phyloP scores from a whole-genome alignment of 2,113 vertebrate species.

The Gnathonemus longibarbis region DNA sequence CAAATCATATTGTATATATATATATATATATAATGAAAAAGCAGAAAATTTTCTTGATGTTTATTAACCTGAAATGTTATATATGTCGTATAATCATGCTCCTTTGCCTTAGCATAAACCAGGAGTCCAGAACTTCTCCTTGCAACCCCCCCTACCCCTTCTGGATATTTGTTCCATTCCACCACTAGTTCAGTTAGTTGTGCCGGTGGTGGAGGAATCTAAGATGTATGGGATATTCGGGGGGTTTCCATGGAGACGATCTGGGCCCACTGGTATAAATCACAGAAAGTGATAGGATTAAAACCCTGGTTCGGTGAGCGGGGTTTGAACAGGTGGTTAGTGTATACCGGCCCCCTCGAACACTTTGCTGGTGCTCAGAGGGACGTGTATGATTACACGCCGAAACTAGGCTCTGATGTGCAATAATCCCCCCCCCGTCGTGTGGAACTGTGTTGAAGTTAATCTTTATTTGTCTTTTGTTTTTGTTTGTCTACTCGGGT shows the following conservation, averaged over 20 bases:
- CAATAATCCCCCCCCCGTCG: background rate
- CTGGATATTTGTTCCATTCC: background rate
- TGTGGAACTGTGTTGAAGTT: background rate
- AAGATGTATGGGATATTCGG: background rate
- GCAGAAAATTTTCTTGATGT: conserved; percentile 26
- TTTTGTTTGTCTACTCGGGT: background rate
- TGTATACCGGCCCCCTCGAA: background rate
- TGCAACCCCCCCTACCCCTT: background rate
- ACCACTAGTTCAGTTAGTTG: background rate
- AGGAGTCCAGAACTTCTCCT: background rate
- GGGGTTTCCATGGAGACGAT: background rate
- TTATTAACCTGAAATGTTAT: conserved; percentile 1
- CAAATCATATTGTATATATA: conserved; percentile 25
- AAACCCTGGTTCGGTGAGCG: background rate
- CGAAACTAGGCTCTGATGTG: conserved; percentile 27
- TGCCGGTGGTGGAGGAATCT: background rate
- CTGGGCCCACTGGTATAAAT: background rate
- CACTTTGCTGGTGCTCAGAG: too few species aligned
- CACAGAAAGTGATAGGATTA: background rate
- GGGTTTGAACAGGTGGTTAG: background rate
- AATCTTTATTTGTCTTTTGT: background rate
- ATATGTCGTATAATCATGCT: conserved; percentile 35
- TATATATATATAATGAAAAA: conserved; percentile 20
- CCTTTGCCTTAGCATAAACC: conserved; percentile 65
- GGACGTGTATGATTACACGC: too few species aligned